A percentile compares a stretch with the other conserved stretches of the same genome.
phyloP scores from a whole-genome alignment of 2,888 invertebrate genomes.

The Empis livida region DNA sequence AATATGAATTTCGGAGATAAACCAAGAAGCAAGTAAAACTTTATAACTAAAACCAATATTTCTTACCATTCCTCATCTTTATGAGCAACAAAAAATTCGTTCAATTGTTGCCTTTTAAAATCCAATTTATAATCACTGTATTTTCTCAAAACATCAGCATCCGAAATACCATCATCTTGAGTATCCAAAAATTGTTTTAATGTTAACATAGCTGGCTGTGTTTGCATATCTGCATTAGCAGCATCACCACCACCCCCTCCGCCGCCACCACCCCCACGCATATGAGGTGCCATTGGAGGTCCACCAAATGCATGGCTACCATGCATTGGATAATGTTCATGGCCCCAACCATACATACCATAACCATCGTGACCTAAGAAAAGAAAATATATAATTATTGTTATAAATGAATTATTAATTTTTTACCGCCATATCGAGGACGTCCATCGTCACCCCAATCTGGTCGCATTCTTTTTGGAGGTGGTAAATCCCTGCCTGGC shows the following conservation, averaged over 20 bases:
- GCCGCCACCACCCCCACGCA: constrained; percentile 18
- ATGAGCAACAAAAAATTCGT: constrained; percentile 97
- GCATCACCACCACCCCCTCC: constrained; percentile 2
- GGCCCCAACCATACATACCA: constrained; percentile 31
- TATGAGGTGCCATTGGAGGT: constrained; percentile 7
- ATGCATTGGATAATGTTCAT: constrained; percentile 31
- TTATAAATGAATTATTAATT: neutral
- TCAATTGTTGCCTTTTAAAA: constrained; percentile 89
- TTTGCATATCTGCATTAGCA: constrained; percentile 38
- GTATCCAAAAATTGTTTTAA: constrained; percentile 93
- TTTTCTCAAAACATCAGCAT: constrained; percentile 89
- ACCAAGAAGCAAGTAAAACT: neutral
- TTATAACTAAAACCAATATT: neutral
- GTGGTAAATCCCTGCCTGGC: constrained; percentile 63
- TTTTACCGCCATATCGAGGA: constrained; percentile 36
- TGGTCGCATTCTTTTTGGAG: constrained; percentile 59
- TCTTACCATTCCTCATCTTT: constrained; percentile 99
- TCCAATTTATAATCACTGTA: constrained; percentile 98
- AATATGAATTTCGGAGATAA: no score
- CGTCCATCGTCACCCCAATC: constrained; percentile 51
- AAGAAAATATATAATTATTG: neutral
- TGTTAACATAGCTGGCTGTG: constrained; percentile 91
- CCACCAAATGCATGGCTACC: constrained; percentile 25
- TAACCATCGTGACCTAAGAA: constrained; percentile 31
- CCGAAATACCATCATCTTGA: constrained; percentile 95